phyloP scores from a whole-genome alignment of 1,140 invertebrate species.

The Brachionus rubens region DNA sequence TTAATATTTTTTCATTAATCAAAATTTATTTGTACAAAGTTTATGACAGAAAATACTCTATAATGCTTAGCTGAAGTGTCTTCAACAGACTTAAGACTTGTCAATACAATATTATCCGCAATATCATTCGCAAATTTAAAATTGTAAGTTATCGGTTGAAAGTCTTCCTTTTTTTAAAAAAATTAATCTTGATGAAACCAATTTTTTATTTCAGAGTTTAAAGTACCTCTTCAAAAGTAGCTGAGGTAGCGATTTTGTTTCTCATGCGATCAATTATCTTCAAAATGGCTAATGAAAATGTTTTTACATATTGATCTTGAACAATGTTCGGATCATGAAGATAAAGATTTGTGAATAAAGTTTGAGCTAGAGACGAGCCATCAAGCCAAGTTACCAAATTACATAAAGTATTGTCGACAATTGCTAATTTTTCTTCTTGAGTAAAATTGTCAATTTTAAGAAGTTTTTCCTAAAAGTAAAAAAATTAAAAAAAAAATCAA shows the following conservation, averaged over 20 bases:
- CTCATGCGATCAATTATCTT: slow-evolving; percentile 86
- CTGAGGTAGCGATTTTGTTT: slow-evolving; percentile 74
- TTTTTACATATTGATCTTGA: slow-evolving; percentile 75
- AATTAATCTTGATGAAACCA: background rate
- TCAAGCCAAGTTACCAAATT: slow-evolving; percentile 84
- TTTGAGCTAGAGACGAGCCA: slow-evolving; percentile 90
- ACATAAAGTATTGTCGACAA: slow-evolving; percentile 86
- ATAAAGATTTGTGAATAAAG: slow-evolving; percentile 93
- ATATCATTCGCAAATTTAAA: slow-evolving; percentile 79
- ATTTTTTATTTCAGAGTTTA: background rate
- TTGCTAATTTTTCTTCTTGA: slow-evolving; percentile 66
- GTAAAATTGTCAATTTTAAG: slow-evolving; percentile 73
- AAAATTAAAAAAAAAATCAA: background rate
- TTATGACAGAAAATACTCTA: no score
- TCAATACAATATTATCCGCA: slow-evolving; percentile 73
- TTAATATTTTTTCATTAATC: slow-evolving; percentile 54
- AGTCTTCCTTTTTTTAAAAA: slow-evolving; percentile 73
- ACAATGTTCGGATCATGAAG: slow-evolving; percentile 83
- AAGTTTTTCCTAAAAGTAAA: background rate
- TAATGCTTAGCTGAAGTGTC: slow-evolving; percentile 73
- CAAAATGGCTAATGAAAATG: slow-evolving; percentile 80
- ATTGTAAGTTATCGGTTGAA: slow-evolving; percentile 83
- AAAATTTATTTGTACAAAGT: background rate
- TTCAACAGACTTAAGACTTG: slow-evolving; percentile 83
- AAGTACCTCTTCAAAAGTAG: slow-evolving; percentile 62